Conservation (phyloP, 2,888 invertebrate species). For the Dicyrtomina minuta region DNA sequence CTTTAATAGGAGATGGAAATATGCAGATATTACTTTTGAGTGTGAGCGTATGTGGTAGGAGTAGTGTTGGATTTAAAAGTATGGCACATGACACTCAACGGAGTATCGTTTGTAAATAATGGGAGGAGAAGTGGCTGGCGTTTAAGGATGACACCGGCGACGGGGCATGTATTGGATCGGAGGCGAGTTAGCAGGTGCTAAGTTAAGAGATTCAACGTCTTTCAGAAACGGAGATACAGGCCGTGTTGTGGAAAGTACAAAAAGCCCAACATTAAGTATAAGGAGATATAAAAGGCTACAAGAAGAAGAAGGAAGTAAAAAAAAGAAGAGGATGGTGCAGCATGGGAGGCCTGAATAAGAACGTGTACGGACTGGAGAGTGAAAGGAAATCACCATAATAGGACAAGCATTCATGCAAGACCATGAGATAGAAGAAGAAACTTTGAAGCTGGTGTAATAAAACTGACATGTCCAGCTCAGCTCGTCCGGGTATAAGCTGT, state of each 20-base stretch:
- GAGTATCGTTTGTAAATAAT: conserved; percentile 5
- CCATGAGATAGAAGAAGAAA: conserved; percentile 12
- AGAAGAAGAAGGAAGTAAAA: neutral
- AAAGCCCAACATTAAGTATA: conserved; percentile 10
- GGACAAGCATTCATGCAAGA: conserved; percentile 25
- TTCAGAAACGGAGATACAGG: no score
- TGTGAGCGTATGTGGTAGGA: no score
- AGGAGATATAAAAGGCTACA: neutral
- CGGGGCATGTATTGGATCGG: neutral
- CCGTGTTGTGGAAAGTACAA: neutral
- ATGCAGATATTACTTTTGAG: no score
- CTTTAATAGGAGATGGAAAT: no score
- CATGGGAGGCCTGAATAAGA: neutral
- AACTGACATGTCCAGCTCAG: conserved; percentile 31
- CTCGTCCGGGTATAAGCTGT: conserved; percentile 1
- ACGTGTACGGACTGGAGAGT: neutral
- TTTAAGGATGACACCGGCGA: neutral
- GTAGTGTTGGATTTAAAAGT: no score
- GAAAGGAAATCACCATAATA: conserved; percentile 22
- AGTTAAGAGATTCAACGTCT: neutral
- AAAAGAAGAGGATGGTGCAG: neutral
- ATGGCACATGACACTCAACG: no score
- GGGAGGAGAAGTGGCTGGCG: neutral
- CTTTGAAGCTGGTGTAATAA: conserved; percentile 25
- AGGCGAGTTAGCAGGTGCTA: neutral